phyloP scores from a whole-genome alignment of 2,113 vertebrate species.

The Coryphaenoides rupestris region DNA sequence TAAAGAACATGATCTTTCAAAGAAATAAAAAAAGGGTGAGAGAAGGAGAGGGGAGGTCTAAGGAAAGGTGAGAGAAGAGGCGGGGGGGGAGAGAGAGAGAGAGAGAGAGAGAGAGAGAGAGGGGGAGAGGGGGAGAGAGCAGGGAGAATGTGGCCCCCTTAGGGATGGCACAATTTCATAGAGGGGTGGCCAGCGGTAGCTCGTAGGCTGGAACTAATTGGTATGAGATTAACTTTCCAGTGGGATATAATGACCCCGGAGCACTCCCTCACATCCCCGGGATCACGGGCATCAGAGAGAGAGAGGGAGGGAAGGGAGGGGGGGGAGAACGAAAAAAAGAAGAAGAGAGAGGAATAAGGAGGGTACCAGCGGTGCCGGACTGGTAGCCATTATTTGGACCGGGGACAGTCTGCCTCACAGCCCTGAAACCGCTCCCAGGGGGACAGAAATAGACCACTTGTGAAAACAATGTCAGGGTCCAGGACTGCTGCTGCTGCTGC shows the following conservation, averaged over 20 bases:
- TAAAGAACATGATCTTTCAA: constrained; percentile 46
- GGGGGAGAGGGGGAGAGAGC: neutral
- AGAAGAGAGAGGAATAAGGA: constrained; percentile 11
- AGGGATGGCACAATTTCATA: constrained; percentile 64
- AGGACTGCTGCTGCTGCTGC: constrained; percentile 23
- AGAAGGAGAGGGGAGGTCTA: constrained; percentile 44
- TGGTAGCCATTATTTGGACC: constrained; percentile 58
- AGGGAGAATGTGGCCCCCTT: constrained; percentile 37
- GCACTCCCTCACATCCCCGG: constrained; percentile 55
- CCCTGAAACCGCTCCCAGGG: constrained; percentile 30
- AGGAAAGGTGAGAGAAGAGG: neutral
- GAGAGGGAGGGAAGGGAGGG: neutral
- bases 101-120: too few relatives aligned
- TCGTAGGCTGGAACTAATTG: constrained; percentile 76
- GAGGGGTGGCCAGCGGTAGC: constrained; percentile 53
- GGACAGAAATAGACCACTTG: constrained; percentile 36
- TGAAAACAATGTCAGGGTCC: constrained; percentile 26
- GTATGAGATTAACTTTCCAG: constrained; percentile 73
- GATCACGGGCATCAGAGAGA: constrained; percentile 50
- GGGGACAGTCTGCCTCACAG: constrained; percentile 41
- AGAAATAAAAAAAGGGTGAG: constrained; percentile 18
- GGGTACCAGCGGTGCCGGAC: constrained; percentile 38
- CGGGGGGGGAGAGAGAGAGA: too few relatives aligned
- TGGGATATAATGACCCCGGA: constrained; percentile 67
- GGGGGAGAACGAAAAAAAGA: too few relatives aligned